Base-by-base conservation (phyloP, 1,140 invertebrate species). In the Parasteatoda tepidariorum region DNA sequence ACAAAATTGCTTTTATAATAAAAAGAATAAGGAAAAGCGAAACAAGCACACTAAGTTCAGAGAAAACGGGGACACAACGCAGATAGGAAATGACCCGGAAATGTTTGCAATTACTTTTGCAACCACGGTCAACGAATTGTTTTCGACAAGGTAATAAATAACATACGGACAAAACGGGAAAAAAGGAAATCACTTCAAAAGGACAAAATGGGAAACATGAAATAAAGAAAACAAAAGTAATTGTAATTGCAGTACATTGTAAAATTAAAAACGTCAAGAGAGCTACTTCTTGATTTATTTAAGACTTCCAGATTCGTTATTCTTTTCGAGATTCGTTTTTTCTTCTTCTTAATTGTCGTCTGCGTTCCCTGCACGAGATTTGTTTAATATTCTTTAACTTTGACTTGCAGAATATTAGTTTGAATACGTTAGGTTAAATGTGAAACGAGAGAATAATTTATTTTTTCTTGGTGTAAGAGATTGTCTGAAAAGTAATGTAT, bases 261-360 rank as follows among this genome's bases (percentile, higher is more conserved):
- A 73, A 73, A 73, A 73, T 73, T 73, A 73, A 73, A 73, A 73
- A 73, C 30, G 70, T 73, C 70, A 57, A 33, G 70, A 73, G 26
- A 57, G 28, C 54, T n/a, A 54, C 59, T 7, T 59, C 70, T 59
- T n/a, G 70, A 73, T 73, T 73, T 73, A 73, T 73, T 33, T 55
- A 54, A 7, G 31, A 31, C 24, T 30, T 31, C 33, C 13, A 5
- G 30, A 22, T 61, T n/a, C 11, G 3, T 59, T 59, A n/a, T n/a
- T n/a, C n/a, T n/a, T n/a, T n/a, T n/a, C n/a, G n/a, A n/a, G n/a
- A n/a, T n/a, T n/a, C n/a, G n/a, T n/a, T n/a, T n/a, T n/a, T n/a
- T n/a, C n/a, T n/a, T n/a, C n/a, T n/a, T n/a, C n/a, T n/a, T n/a
- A n/a, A n/a, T n/a, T n/a, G n/a, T n/a, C n/a, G n/a, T 59, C 28